Evolutionary conservation across 1,140 invertebrate species (phyloP), one percentile per base, ranked within the genome.

Genomic region (Pseudoatta argentina): DNA sequence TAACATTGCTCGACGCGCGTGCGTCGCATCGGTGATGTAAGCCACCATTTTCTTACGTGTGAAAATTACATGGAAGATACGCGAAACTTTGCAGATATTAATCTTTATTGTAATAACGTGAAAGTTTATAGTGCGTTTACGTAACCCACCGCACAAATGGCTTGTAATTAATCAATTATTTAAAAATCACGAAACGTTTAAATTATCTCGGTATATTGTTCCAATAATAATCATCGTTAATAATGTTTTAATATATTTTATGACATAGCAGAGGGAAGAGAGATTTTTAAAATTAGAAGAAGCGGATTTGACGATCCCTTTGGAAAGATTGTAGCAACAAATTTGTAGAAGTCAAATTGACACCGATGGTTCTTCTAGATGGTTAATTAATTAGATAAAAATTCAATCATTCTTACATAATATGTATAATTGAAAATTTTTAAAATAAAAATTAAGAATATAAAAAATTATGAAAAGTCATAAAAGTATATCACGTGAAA

Each of bases 71-170:
- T 21, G 24, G 39, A 73, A 73, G 67, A 82, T 48, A 57, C 64
- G 66, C 27, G 75, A 86, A 86, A 67, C 48, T 48, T 48, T 21
- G 51, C 24, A 53, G 67, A 82, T 82, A 61, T 59, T n/a, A 59
- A 73, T 82, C 67, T 82, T 72, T 48, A 73, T 73, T 82, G 67
- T 72, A 57, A 72, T 67, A 82, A 44, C 55, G 55, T 16, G 55
- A 71, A 59, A 73, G 48, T 69, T 16, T 12, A 18, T 55, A 69
- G 14, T 39, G 30, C n/a, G n/a, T 81, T 81, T 69, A 81, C 14
- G 24, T 81, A 81, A 81, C 4, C 21, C 10, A 12, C 8, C 39
- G 2, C 30, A 34, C 34, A 16, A 55, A n/a, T 64, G 44, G 14
- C 16, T 44, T n/a, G 16, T 77, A 44, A 24, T 44, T 77, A 63